phyloP scores from a whole-genome alignment of 2,888 invertebrate species.

The Agelastica alni region DNA sequence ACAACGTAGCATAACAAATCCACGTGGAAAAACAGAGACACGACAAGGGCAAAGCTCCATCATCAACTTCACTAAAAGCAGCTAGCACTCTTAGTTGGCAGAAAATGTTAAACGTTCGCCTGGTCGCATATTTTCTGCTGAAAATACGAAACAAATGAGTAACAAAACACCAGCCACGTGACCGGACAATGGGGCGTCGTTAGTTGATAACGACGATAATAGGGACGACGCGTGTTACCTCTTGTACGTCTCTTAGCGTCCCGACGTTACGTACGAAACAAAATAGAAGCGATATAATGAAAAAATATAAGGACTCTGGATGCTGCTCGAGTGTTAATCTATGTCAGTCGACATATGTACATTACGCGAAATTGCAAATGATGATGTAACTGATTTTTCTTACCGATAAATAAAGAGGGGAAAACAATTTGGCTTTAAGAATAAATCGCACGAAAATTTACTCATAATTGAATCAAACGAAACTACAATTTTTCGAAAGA shows the following conservation, averaged over 20 bases:
- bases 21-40: conserved; percentile 12
- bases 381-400: not conserved
- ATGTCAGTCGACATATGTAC: not conserved
- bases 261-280: conserved; percentile 38
- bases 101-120: conserved; percentile 29
- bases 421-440: too few relatives aligned
- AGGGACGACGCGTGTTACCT: conserved; percentile 41
- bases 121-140: conserved; percentile 32
- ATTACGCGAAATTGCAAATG: not conserved
- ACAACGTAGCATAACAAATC: too few relatives aligned
- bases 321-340: conserved; percentile 7
- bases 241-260: conserved; percentile 34
- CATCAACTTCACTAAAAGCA: conserved; percentile 18
- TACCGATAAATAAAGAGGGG: too few relatives aligned
- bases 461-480: too few relatives aligned
- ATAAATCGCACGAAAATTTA: too few relatives aligned
- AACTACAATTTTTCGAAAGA: too few relatives aligned
- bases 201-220: conserved; percentile 35
- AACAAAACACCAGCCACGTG: conserved; percentile 47
- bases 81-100: conserved; percentile 1
- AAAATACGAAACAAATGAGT: conserved; percentile 45
- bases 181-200: conserved; percentile 44
- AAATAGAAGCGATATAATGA: conserved; percentile 44
- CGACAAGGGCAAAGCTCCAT: conserved; percentile 21
- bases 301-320: conserved; percentile 37